phyloP scores from a whole-genome alignment of 2,888 invertebrate genomes.

The Drosophila multiciliata region DNA sequence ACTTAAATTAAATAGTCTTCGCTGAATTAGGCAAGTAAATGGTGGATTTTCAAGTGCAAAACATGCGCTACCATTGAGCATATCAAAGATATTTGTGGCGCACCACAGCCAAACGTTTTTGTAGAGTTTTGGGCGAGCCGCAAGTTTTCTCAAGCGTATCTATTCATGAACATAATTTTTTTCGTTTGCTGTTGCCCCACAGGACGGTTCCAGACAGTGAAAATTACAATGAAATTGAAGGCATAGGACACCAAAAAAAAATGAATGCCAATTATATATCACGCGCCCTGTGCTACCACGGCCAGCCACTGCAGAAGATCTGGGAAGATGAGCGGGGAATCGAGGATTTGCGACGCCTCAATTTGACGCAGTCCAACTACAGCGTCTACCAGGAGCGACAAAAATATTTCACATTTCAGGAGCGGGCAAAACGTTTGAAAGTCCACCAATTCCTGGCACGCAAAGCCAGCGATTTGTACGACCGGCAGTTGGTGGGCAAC shows the following conservation, averaged over 20 bases:
- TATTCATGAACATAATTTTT: slow-evolving; percentile 2
- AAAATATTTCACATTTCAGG: slow-evolving; percentile 92
- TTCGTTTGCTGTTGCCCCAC: slow-evolving; percentile 2
- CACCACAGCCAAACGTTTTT: slow-evolving; percentile 10
- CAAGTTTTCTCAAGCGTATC: slow-evolving; percentile 24
- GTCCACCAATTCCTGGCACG: slow-evolving; percentile 94
- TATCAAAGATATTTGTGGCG: neutral
- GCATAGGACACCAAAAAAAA: slow-evolving; percentile 7
- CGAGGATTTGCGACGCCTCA: slow-evolving; percentile 89
- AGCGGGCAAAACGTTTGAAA: slow-evolving; percentile 92
- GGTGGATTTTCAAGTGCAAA: slow-evolving; percentile 1
- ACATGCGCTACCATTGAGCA: neutral
- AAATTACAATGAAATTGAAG: slow-evolving; percentile 35
- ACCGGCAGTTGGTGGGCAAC: slow-evolving; percentile 85
- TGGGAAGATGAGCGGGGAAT: slow-evolving; percentile 94
- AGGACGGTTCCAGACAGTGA: slow-evolving; percentile 32
- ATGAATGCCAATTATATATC: slow-evolving; percentile 86
- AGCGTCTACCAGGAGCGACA: slow-evolving; percentile 92
- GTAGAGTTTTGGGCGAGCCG: slow-evolving; percentile 10
- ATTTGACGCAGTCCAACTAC: slow-evolving; percentile 88
- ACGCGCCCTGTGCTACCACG: slow-evolving; percentile 93
- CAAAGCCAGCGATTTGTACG: slow-evolving; percentile 92
- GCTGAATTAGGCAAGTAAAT: slow-evolving; percentile 36
- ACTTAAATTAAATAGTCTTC: slow-evolving; percentile 23
- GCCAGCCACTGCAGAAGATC: slow-evolving; percentile 93